Base-by-base conservation (phyloP, 1,140 invertebrate genomes). In the Stenopsyche tienmushanensis region DNA sequence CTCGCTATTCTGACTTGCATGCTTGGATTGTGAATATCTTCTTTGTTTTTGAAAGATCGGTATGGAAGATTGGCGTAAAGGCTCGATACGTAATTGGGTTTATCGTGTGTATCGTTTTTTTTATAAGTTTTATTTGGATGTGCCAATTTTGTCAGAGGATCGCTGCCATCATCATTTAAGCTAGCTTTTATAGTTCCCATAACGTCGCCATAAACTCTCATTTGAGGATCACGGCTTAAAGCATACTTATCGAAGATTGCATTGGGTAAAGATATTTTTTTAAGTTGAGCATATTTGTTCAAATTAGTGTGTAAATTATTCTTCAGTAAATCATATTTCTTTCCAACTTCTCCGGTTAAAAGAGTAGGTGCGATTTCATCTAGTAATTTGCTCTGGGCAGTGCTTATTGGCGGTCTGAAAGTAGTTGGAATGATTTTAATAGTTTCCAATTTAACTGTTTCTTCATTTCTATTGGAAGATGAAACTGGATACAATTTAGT, bases 1-100 rank as follows among this genome's bases (percentile, higher is more conserved):
- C 79, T 71, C 66, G 73, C 79, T 53, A 62, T 74, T 72, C 78
- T 72, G 25, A 68, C 26, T 10, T 18, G 62, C 55, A 17, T 10
- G 17, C 65, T 49, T n/a, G 64, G 15, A 65, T 64, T 72, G 8
- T 59, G 72, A 8, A 72, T 17, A 24, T 73, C 64, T 64, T 75
- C 67, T 67, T 71, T 73, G 53, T 72, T 74, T 59, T 66, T 45
- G 54, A 64, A 72, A 13, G 66, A 64, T n/a, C 69, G 39, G 39
- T 73, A 72, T 17, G 66, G 66, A 25, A 45, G 7, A 47, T 47
- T 5, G 3, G 29, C 29, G 5, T 13, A 5, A 13, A 34, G 29
- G 5, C 29, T 34, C 13, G 29, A 34, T 34, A 34, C 5, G 29
- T 7, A 7, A 34, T 47, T 47, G 5, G 44, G 44, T 7, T 5